Conservation (phyloP, 2,797 vertebrate genomes). For the Kryptopterus vitreolus region DNA sequence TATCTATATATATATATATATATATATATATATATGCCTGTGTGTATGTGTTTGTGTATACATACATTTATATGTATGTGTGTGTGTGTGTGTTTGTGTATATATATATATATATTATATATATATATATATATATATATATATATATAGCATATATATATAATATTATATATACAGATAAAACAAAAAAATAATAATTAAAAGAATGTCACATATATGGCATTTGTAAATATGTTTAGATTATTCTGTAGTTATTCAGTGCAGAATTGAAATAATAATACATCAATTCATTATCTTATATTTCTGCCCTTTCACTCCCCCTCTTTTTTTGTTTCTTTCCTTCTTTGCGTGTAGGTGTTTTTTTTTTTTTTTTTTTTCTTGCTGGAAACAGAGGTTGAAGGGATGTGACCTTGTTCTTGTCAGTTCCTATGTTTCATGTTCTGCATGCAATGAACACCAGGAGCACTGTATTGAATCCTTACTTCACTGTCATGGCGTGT, state of each 20-base stretch:
- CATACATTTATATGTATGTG: no score
- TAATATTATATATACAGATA: no score
- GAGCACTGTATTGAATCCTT: conserved; percentile 10
- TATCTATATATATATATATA: no score
- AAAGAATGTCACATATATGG: no score
- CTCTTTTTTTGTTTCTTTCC: neutral
- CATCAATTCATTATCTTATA: neutral
- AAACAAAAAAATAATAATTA: no score
- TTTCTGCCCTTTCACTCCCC: neutral
- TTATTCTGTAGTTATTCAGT: neutral
- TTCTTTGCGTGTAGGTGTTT: neutral
- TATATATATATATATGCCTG: no score
- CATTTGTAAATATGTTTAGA: no score
- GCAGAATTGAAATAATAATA: neutral
- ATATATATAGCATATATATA: no score
- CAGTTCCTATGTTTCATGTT: conserved; percentile 26
- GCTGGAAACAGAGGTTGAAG: conserved; percentile 13
- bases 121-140: no score
- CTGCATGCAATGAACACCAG: conserved; percentile 19
- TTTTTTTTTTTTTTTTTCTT: neutral
- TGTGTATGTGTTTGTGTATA: no score
- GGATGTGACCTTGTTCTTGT: conserved; percentile 21
- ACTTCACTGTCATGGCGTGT: neutral
- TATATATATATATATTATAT: no score
- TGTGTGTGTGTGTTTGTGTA: no score